Evolutionary conservation across 30 jellyfish, hydroid and myxozoan species (phyloP).

Genomic region (Turritopsis dohrnii): DNA sequence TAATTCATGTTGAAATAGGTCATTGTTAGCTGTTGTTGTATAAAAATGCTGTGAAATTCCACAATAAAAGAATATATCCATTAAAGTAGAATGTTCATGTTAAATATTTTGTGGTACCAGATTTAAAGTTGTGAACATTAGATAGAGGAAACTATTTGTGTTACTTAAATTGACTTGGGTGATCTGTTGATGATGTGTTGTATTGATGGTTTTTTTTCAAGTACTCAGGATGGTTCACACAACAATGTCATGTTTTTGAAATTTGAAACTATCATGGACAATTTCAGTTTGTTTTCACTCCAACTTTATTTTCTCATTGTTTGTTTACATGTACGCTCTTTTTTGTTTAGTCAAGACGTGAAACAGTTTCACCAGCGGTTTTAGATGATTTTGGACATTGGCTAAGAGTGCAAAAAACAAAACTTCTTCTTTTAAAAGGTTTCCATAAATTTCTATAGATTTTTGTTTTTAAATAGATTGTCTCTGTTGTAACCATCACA

Average conservation of each 20-base stretch:
- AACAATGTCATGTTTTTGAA: too few relatives aligned
- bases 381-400: background rate
- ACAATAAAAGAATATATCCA: background rate
- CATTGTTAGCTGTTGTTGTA: background rate
- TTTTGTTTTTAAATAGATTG: background rate
- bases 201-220: background rate
- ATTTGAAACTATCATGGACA: background rate
- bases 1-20: background rate
- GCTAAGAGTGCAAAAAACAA: background rate
- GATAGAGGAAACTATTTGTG: background rate
- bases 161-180: background rate
- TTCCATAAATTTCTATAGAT: background rate
- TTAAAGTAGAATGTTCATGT: background rate
- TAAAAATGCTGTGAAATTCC: background rate
- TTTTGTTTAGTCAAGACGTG: conserved; percentile 17
- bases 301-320: background rate
- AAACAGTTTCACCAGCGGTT: background rate
- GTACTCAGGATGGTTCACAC: background rate
- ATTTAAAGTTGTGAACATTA: background rate
- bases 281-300: too few relatives aligned
- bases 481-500: background rate
- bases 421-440: conserved; percentile 11
- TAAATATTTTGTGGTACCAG: background rate
- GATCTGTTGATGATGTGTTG: background rate
- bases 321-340: background rate